Percentiles rank a stretch among this genome's conserved stretches.
Conservation (phyloP, 2,113 vertebrate genomes). For the Pelecanus crispus region DNA sequence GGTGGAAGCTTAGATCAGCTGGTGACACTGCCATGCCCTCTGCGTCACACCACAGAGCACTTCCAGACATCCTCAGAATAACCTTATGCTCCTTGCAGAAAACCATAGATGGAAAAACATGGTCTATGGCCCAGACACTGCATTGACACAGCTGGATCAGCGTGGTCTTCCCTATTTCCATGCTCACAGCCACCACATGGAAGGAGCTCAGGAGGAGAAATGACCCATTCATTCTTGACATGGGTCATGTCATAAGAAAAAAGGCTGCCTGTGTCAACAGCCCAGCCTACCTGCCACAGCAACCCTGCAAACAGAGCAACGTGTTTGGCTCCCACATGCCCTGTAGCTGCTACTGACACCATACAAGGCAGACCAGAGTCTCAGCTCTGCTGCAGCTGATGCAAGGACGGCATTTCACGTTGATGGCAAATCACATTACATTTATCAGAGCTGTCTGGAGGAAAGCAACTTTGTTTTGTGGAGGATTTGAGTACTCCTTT, state of each 20-base stretch:
- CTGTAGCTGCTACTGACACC: background rate
- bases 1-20: background rate
- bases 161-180: accelerated
- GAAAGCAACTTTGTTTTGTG: background rate
- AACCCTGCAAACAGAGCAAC: background rate
- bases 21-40: background rate
- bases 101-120: accelerated
- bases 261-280: background rate
- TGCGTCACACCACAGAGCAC: background rate
- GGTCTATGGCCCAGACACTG: background rate
- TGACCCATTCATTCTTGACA: accelerated
- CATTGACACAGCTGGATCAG: background rate
- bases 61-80: background rate
- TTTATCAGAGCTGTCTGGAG: background rate
- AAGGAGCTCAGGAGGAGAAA: background rate
- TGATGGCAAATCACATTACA: accelerated
- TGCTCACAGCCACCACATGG: accelerated
- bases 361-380: background rate
- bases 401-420: background rate
- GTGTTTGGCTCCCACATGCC: accelerated
- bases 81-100: background rate
- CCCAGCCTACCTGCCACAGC: background rate
- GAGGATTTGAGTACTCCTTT: background rate
- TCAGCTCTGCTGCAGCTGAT: background rate
- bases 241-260: background rate